phyloP scores from a whole-genome alignment of 2,113 vertebrate genomes.

The Pachypanchax playfairii region DNA sequence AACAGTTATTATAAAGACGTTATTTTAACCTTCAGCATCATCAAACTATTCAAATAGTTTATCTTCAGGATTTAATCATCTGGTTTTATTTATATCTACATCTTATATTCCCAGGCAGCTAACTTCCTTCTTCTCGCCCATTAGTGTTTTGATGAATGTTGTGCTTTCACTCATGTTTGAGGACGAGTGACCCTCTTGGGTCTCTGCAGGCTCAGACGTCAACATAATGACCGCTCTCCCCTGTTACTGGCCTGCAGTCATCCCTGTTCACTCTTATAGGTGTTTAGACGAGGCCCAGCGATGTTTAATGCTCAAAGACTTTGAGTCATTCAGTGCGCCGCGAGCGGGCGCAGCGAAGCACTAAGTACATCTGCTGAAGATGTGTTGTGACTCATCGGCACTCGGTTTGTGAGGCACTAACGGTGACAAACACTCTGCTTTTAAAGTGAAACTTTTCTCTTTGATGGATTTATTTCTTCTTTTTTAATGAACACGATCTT shows the following conservation, averaged over 20 bases:
- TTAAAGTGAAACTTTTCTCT: neutral
- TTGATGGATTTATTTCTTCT: neutral
- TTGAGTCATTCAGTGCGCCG: slow-evolving; percentile 46
- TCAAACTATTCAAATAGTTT: no score
- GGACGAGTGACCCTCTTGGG: neutral
- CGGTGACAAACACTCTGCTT: neutral
- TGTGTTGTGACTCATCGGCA: slow-evolving; percentile 29
- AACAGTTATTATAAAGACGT: no score
- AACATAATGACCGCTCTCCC: slow-evolving; percentile 33
- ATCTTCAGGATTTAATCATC: no score
- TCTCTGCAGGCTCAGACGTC: slow-evolving; percentile 12
- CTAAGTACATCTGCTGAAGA: slow-evolving; percentile 12
- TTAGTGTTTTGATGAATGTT: slow-evolving; percentile 7
- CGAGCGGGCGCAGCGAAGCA: slow-evolving; percentile 13
- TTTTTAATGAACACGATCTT: neutral
- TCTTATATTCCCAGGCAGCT: neutral
- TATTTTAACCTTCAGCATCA: neutral
- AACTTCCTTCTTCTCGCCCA: neutral
- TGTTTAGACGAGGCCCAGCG: slow-evolving; percentile 55
- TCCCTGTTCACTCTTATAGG: slow-evolving; percentile 27
- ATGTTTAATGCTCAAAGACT: slow-evolving; percentile 42
- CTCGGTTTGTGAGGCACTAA: neutral
- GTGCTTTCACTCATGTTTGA: slow-evolving; percentile 1
- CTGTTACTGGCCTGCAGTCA: slow-evolving; percentile 33
- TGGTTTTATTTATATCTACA: neutral